phyloP scores from a whole-genome alignment of 92 coral and sea anemone species.

The Bergia puertoricense region DNA sequence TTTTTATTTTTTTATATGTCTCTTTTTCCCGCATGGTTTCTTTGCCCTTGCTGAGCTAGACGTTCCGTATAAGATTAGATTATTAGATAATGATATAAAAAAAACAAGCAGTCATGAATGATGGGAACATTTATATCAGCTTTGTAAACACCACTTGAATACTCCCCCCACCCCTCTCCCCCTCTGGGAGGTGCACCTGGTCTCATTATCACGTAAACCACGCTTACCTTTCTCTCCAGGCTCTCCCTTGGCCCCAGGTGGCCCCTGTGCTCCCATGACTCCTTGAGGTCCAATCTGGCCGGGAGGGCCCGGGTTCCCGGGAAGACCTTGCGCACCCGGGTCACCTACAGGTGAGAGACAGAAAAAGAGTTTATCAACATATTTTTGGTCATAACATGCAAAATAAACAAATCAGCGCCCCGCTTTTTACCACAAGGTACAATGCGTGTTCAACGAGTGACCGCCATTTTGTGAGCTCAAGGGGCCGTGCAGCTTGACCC shows the following conservation, averaged over 20 bases:
- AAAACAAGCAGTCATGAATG: too few relatives aligned
- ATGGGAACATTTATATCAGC: too few relatives aligned
- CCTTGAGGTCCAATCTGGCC: constrained; percentile 1
- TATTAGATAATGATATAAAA: too few relatives aligned
- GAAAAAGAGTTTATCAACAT: background rate
- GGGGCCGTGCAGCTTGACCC: too few relatives aligned
- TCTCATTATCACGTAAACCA: background rate
- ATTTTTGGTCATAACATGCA: background rate
- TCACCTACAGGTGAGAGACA: background rate
- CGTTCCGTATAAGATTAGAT: too few relatives aligned
- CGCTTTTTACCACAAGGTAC: background rate
- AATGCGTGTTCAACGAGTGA: too few relatives aligned
- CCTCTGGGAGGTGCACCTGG: background rate
- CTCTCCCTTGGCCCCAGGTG: constrained; percentile 20
- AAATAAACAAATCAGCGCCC: background rate
- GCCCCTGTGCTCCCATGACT: background rate
- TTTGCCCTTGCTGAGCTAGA: too few relatives aligned
- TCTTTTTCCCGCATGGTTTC: too few relatives aligned
- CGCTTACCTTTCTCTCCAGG: background rate
- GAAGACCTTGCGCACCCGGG: background rate
- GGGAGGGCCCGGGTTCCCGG: constrained; percentile 19
- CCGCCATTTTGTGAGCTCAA: too few relatives aligned
- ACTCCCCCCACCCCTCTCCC: too few relatives aligned
- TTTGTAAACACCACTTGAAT: too few relatives aligned
- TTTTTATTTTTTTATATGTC: too few relatives aligned